These are phyloP conservation scores for Antechinus flavipes DNA, from an alignment of 2,113 vertebrate species.

Conservation along the genomic window DNA sequence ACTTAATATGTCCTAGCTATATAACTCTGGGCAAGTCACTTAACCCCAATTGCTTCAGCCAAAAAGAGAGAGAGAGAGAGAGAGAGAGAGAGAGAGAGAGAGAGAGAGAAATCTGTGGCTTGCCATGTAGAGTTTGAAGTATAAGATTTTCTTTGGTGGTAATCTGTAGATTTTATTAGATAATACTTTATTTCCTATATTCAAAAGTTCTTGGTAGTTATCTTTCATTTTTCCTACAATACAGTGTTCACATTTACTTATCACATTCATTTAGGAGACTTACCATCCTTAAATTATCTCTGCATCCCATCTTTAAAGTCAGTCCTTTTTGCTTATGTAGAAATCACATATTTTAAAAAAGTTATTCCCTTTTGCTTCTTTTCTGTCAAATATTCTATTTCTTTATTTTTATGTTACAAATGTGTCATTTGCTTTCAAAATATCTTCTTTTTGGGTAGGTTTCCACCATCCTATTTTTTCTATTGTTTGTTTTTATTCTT, in stretches of 20 bases:
- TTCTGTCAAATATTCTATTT: neutral
- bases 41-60: too few relatives aligned
- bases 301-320: neutral
- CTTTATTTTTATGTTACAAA: neutral
- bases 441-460: neutral
- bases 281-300: neutral
- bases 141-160: neutral
- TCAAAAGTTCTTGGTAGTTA: neutral
- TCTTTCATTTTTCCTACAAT: neutral
- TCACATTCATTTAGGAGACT: neutral
- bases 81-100: too few relatives aligned
- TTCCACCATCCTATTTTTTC: neutral
- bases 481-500: neutral
- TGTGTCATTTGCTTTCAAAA: neutral
- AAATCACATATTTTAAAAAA: neutral
- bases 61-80: too few relatives aligned
- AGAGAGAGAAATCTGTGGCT: neutral
- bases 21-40: too few relatives aligned
- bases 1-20: too few relatives aligned
- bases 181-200: neutral
- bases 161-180: neutral
- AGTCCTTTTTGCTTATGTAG: neutral
- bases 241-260: neutral
- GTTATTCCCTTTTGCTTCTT: neutral
- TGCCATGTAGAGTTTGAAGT: neutral